phyloP scores from a whole-genome alignment of 2,888 invertebrate genomes.

The Erynnis tages region DNA sequence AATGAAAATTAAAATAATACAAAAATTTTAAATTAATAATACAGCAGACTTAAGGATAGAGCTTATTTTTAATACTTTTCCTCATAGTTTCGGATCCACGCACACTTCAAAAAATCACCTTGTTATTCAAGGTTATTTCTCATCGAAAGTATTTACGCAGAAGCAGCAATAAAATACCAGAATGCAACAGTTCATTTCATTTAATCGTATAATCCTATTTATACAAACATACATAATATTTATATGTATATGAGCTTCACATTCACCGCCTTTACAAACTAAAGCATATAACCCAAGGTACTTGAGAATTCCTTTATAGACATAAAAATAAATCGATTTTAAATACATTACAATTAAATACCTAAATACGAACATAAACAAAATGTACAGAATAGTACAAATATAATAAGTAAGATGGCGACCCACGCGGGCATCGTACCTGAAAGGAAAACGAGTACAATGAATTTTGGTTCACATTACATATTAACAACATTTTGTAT shows the following conservation, averaged over 20 bases:
- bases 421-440: conserved; percentile 92
- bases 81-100: no score
- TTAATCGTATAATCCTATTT: conserved; percentile 61
- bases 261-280: conserved; percentile 51
- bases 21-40: no score
- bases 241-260: conserved; percentile 52
- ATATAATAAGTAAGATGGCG: conserved; percentile 87
- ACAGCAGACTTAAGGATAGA: no score
- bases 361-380: conserved; percentile 91
- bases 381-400: conserved; percentile 90
- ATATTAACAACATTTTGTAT: no score
- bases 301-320: conserved; percentile 40
- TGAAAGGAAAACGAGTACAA: conserved; percentile 55
- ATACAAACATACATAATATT: conserved; percentile 56
- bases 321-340: conserved; percentile 28
- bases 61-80: no score
- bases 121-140: no score
- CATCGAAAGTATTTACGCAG: no score
- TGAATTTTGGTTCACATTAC: background rate
- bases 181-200: conserved; percentile 67
- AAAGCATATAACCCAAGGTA: conserved; percentile 48
- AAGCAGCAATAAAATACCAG: conserved; percentile 10
- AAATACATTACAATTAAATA: conserved; percentile 70
- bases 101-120: no score
- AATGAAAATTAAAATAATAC: no score